phyloP scores from a whole-genome alignment of 2,888 invertebrate genomes.

The Dolichomitus sp. region DNA sequence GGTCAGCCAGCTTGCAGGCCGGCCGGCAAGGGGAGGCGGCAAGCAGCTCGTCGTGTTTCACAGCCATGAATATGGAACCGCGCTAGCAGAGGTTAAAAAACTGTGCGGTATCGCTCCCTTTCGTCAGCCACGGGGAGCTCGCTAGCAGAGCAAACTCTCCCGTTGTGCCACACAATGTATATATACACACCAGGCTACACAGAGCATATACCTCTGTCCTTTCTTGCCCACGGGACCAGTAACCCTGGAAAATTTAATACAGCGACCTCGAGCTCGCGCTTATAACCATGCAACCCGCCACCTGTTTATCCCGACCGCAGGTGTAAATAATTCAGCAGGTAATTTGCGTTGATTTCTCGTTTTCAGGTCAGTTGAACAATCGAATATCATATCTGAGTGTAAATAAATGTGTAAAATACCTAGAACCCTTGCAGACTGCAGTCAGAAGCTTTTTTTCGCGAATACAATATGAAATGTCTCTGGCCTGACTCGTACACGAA shows the following conservation, averaged over 20 bases:
- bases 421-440: neutral
- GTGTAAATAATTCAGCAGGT: constrained; percentile 39
- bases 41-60: constrained; percentile 61
- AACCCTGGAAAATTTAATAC: constrained; percentile 56
- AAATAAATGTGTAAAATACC: too few species aligned
- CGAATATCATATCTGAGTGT: neutral
- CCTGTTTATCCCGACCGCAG: constrained; percentile 42
- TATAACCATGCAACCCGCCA: constrained; percentile 41
- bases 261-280: constrained; percentile 36
- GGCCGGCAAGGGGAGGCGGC: constrained; percentile 29
- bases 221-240: constrained; percentile 30
- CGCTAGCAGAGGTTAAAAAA: constrained; percentile 35
- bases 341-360: constrained; percentile 47
- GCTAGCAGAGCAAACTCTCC: neutral
- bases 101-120: constrained; percentile 59
- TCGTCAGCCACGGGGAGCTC: constrained; percentile 40
- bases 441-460: neutral
- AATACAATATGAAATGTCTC: neutral
- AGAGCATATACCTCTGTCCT: constrained; percentile 20
- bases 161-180: constrained; percentile 15
- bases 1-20: constrained; percentile 35
- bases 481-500: neutral
- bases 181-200: constrained; percentile 12
- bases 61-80: constrained; percentile 63
- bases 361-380: constrained; percentile 9